phyloP scores from a whole-genome alignment of 1,140 invertebrate genomes.

The Microplitis mediator region DNA sequence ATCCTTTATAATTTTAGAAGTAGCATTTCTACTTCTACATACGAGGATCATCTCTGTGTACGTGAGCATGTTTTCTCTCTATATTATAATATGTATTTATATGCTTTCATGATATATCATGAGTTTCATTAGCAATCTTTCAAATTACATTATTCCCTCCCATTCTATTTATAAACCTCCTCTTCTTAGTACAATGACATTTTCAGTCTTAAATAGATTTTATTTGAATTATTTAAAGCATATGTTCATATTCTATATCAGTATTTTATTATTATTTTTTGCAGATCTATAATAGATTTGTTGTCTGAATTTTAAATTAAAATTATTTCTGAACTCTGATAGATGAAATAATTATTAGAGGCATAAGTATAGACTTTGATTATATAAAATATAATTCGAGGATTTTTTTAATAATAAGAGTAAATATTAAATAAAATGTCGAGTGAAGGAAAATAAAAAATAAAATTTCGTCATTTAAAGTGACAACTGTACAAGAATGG shows the following conservation, averaged over 20 bases:
- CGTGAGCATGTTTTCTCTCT: conserved; percentile 6
- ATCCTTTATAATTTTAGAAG: not conserved
- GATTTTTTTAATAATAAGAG: too few relatives aligned
- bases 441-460: too few relatives aligned
- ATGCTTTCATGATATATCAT: conserved; percentile 45
- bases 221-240: conserved; percentile 4
- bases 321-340: too few relatives aligned
- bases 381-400: too few relatives aligned
- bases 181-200: conserved; percentile 44
- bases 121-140: conserved; percentile 45
- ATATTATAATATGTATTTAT: not conserved
- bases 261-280: too few relatives aligned
- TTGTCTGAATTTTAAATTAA: too few relatives aligned
- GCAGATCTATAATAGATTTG: too few relatives aligned
- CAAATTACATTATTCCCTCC: conserved; percentile 46
- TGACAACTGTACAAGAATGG: too few relatives aligned
- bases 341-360: too few relatives aligned
- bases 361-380: too few relatives aligned
- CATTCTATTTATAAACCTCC: conserved; percentile 46
- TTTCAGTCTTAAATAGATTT: conserved; percentile 22
- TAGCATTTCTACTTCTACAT: not conserved
- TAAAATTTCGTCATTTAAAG: too few relatives aligned
- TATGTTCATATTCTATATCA: not conserved
- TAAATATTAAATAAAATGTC: too few relatives aligned
- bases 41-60: conserved; percentile 20